Evolutionary conservation across 1,140 invertebrate species (phyloP).

Genomic region (Dendrolimus punctatus): DNA sequence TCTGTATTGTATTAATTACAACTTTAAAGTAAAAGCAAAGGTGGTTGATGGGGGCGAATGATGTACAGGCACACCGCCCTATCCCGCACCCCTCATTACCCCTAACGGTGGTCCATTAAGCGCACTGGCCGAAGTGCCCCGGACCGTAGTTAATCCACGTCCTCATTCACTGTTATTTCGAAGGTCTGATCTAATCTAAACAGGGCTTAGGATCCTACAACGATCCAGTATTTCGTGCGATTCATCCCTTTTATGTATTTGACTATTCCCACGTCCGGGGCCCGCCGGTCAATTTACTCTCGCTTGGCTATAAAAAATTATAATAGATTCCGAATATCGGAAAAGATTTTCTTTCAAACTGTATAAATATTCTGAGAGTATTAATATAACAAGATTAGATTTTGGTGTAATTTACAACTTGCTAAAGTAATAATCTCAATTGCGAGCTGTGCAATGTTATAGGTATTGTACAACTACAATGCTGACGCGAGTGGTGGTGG

Average conservation of each 20-base stretch:
- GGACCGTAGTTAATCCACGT: slow-evolving; percentile 71
- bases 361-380: too few species aligned
- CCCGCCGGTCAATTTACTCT: slow-evolving; percentile 48
- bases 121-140: slow-evolving; percentile 64
- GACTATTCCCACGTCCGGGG: slow-evolving; percentile 50
- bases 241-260: slow-evolving; percentile 68
- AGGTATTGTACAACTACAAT: slow-evolving; percentile 12
- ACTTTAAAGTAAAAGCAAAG: too few species aligned
- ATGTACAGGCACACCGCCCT: slow-evolving; percentile 6
- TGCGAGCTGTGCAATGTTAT: background rate
- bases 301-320: slow-evolving; percentile 61
- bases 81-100: slow-evolving; percentile 58
- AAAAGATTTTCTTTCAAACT: slow-evolving; percentile 28
- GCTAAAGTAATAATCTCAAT: too few species aligned
- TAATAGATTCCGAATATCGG: slow-evolving; percentile 61
- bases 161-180: slow-evolving; percentile 72
- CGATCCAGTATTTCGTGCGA: slow-evolving; percentile 58
- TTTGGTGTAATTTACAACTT: too few species aligned
- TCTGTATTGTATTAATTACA: too few species aligned
- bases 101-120: slow-evolving; percentile 65
- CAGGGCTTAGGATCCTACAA: slow-evolving; percentile 67
- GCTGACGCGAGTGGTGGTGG: slow-evolving; percentile 32
- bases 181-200: slow-evolving; percentile 72
- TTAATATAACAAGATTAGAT: too few species aligned
- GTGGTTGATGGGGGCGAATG: too few species aligned